Evolutionary conservation across 2,888 invertebrate species (phyloP), one percentile per base, ranked within the genome.

Genomic region (Sphaerophoria rueppellii): DNA sequence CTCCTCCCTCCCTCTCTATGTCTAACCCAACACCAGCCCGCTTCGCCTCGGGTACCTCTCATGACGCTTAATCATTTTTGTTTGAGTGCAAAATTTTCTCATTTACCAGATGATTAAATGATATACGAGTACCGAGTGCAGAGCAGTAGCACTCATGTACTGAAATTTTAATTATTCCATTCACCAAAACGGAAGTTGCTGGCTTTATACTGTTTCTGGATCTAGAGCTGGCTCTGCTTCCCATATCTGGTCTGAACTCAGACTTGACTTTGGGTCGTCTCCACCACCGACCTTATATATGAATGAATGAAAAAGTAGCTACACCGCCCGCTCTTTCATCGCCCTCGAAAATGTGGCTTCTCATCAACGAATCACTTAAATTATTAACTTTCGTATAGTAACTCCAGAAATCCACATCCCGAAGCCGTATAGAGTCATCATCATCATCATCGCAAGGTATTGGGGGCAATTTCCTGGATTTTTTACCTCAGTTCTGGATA

Each of bases 91-190:
- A 85, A 76, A 81, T 85, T 81, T 81, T 70, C 81, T 77, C 81
- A 81, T 81, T 85, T 85, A 60, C 76, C 81, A 85, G 81, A 85
- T 85, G 85, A 85, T 85, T 85, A 81, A 85, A 81, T 85, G 85
- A 81, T 81, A 73, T 77, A 80, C 76, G 80, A 75, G 75, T 67
- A 16, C 74, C 50, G 69, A 71, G 69, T 12, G 40, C 40, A 40
- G 40, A 40, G 40, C 40, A 40, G 40, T 48, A 82, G 76, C 67
- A 50, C 76, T 85, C 76, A 73, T 85, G 85, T 85, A 81, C 77
- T 85, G 80, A 85, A 85, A 85, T 81, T 85, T 85, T 85, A 81
- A 85, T 85, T 81, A 85, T 81, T 85, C 81, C 81, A 77, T 83
- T 85, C 81, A 73, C 73, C 54, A 73, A 70, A 81, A 81, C 81